Conservation (phyloP, 2,113 vertebrate genomes). For the Crotalus viridis region DNA sequence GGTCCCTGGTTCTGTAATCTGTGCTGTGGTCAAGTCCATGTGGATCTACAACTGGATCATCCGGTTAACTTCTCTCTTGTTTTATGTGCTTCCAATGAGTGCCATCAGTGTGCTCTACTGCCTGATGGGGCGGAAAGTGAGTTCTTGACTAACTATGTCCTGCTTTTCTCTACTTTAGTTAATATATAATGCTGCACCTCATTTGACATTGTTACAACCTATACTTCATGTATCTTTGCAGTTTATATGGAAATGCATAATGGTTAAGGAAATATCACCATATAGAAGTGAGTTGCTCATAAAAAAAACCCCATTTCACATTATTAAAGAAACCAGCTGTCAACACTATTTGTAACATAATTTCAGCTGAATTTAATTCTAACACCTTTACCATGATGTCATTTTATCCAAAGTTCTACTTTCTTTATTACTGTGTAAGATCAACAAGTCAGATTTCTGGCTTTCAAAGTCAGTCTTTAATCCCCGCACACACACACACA, state of each 20-base stretch:
- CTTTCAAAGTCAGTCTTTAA: not conserved
- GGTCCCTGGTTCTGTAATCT: constrained; percentile 65
- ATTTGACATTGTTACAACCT: not conserved
- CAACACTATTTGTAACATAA: not conserved
- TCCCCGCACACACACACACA: too few species aligned
- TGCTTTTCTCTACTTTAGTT: constrained; percentile 8
- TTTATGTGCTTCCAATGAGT: constrained; percentile 89
- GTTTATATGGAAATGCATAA: not conserved
- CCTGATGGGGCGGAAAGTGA: constrained; percentile 85
- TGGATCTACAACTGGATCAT: constrained; percentile 93
- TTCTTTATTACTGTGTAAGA: not conserved
- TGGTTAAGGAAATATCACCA: not conserved
- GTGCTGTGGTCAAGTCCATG: constrained; percentile 77
- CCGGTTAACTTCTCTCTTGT: constrained; percentile 87
- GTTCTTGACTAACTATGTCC: constrained; percentile 46
- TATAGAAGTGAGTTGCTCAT: not conserved
- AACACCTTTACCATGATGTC: not conserved
- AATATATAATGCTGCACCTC: constrained; percentile 14
- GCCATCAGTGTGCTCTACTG: constrained; percentile 88
- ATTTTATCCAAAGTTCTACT: not conserved
- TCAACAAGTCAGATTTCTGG: not conserved
- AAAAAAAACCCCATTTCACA: not conserved
- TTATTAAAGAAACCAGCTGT: not conserved
- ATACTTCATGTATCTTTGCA: not conserved
- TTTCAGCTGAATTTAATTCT: not conserved